A percentile compares a stretch with the other conserved stretches of the same genome.
phyloP scores from a whole-genome alignment of 2,797 vertebrate species.

The Urosaurus nigricauda region DNA sequence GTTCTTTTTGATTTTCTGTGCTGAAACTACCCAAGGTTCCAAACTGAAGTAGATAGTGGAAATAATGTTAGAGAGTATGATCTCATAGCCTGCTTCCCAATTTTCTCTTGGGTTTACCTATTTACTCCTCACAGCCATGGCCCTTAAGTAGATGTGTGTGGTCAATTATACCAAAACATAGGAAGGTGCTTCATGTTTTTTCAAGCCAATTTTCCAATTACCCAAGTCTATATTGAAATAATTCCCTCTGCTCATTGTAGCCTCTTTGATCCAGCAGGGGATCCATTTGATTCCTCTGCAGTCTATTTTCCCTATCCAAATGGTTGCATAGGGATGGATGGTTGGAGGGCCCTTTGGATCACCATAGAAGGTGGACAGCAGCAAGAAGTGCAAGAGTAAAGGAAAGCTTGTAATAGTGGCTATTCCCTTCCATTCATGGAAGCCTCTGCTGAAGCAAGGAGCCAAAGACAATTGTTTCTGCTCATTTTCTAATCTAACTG shows the following conservation, averaged over 20 bases:
- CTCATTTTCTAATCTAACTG: neutral
- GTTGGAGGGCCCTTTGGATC: neutral
- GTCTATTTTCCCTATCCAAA: neutral
- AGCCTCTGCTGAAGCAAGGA: neutral
- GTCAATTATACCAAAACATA: neutral
- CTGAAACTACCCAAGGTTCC: too few species aligned
- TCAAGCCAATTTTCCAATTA: too few species aligned
- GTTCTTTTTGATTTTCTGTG: conserved; percentile 5
- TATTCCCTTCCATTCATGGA: neutral
- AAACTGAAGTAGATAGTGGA: neutral
- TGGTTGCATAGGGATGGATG: neutral
- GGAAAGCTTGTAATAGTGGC: neutral
- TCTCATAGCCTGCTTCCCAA: neutral
- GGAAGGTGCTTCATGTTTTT: neutral
- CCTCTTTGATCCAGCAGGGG: neutral
- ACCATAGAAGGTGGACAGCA: too few species aligned
- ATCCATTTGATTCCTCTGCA: neutral
- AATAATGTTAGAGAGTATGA: neutral
- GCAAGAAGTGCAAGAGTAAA: neutral
- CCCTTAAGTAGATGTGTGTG: neutral
- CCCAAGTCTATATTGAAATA: neutral
- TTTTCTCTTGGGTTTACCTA: neutral
- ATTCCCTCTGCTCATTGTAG: neutral
- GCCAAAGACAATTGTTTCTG: neutral
- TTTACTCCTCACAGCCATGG: neutral